These are phyloP conservation scores for Penaeus indicus DNA, from an alignment of 1,140 invertebrate genomes.

Conservation along the genomic window DNA sequence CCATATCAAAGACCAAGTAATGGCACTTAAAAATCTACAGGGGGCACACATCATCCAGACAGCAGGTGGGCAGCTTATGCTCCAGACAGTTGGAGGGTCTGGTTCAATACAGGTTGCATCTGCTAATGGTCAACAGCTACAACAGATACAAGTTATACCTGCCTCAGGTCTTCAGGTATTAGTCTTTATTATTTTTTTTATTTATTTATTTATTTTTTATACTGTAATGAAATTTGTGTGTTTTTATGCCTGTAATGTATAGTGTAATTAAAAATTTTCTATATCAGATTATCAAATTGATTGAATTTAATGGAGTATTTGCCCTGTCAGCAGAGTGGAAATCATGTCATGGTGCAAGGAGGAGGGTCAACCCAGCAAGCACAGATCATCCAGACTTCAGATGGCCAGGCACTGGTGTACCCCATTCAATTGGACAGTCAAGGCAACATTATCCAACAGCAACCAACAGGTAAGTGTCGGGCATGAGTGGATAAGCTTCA, in stretches of 20 bases:
- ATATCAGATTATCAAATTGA: neutral
- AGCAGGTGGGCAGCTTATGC: slow-evolving; percentile 70
- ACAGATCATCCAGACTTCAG: slow-evolving; percentile 86
- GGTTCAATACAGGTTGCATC: slow-evolving; percentile 78
- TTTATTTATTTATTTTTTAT: neutral
- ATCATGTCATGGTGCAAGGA: slow-evolving; percentile 63
- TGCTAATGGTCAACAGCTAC: slow-evolving; percentile 73
- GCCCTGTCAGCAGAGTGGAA: slow-evolving; percentile 38
- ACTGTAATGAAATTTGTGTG: neutral
- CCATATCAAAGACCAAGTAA: neutral
- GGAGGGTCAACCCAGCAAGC: slow-evolving; percentile 75
- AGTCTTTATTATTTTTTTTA: neutral
- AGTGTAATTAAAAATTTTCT: too few relatives aligned
- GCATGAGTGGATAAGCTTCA: too few relatives aligned
- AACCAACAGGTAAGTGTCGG: slow-evolving; percentile 74
- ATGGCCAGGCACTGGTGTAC: slow-evolving; percentile 94
- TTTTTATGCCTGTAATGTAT: too few relatives aligned
- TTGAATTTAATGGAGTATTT: neutral
- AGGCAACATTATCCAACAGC: slow-evolving; percentile 73
- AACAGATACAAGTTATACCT: slow-evolving; percentile 78
- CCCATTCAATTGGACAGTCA: slow-evolving; percentile 78
- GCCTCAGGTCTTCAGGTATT: slow-evolving; percentile 74
- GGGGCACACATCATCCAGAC: slow-evolving; percentile 70
- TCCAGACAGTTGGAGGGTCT: slow-evolving; percentile 71
- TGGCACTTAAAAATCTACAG: neutral